A percentile compares a stretch with the other conserved stretches of the same genome.
Evolutionary conservation across 1,140 invertebrate genomes (phyloP).

Genomic region (Ips nitidus): DNA sequence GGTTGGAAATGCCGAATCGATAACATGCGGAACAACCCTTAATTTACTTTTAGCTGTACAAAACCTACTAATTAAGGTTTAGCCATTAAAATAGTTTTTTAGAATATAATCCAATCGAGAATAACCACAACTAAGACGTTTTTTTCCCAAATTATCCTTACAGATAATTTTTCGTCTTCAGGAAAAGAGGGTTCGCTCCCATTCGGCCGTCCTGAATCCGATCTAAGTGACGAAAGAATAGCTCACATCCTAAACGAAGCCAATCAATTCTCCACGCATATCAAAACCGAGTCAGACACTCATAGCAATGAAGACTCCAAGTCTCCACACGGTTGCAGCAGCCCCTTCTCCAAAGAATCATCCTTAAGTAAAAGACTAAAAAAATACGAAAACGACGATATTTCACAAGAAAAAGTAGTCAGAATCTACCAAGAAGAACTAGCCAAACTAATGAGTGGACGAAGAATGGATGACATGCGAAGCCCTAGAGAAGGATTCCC

Average conservation of each 20-base stretch:
- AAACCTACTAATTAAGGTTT: background rate
- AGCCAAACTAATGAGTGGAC: conserved; percentile 81
- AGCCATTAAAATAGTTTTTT: background rate
- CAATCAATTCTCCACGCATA: conserved; percentile 62
- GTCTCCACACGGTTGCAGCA: conserved; percentile 75
- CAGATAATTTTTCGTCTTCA: conserved; percentile 58
- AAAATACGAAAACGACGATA: conserved; percentile 90
- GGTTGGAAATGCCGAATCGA: background rate
- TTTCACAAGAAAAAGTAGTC: conserved; percentile 95
- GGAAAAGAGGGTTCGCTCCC: conserved; percentile 77
- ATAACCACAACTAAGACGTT: conserved; percentile 16
- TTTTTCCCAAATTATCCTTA: conserved; percentile 42
- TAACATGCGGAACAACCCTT: conserved; percentile 2
- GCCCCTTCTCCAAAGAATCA: conserved; percentile 71
- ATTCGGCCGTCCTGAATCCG: conserved; percentile 75
- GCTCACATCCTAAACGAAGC: conserved; percentile 93
- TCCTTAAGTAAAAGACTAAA: conserved; percentile 74
- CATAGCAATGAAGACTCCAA: conserved; percentile 79
- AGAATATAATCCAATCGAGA: background rate
- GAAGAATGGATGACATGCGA: conserved; percentile 70
- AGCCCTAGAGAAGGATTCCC: conserved; percentile 70
- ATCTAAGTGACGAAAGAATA: conserved; percentile 89
- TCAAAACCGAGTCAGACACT: conserved; percentile 62
- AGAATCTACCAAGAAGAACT: conserved; percentile 96
- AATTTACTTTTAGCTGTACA: conserved; percentile 7